Evolutionary conservation across 2,797 vertebrate genomes (phyloP).

Genomic region (Lindbergichthys nudifrons): DNA sequence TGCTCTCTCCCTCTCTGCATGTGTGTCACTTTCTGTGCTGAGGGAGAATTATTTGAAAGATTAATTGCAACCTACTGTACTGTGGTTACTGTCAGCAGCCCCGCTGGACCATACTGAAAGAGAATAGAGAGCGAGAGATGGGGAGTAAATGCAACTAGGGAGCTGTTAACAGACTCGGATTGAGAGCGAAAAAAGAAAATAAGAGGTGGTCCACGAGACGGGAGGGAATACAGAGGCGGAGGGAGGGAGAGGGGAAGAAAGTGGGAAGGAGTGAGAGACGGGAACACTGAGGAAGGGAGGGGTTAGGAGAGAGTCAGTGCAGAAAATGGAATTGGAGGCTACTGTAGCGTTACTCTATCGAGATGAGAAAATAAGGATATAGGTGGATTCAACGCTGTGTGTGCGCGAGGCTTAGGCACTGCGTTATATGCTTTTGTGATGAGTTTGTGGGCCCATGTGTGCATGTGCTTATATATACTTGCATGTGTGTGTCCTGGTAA

Average conservation of each 20-base stretch:
- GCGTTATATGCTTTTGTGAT: slow-evolving; percentile 58
- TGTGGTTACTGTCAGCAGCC: slow-evolving; percentile 71
- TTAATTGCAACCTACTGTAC: slow-evolving; percentile 75
- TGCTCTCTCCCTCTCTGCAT: slow-evolving; percentile 2
- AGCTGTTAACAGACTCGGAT: slow-evolving; percentile 63
- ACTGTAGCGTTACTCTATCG: slow-evolving; percentile 77
- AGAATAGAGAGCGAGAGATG: slow-evolving; percentile 23
- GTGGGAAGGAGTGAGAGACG: slow-evolving; percentile 53
- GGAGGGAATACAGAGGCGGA: slow-evolving; percentile 40
- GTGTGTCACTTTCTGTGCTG: slow-evolving; percentile 40
- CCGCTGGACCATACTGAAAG: slow-evolving; percentile 49
- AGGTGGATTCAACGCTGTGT: slow-evolving; percentile 61
- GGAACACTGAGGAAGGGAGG: slow-evolving; percentile 25
- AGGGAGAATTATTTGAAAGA: slow-evolving; percentile 75
- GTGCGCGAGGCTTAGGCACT: slow-evolving; percentile 50
- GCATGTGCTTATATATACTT: slow-evolving; percentile 22
- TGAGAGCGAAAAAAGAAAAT: slow-evolving; percentile 54
- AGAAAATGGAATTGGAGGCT: slow-evolving; percentile 78
- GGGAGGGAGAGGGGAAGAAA: slow-evolving; percentile 27
- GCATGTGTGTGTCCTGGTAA: slow-evolving; percentile 25
- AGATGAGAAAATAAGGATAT: slow-evolving; percentile 65
- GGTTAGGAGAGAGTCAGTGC: slow-evolving; percentile 48
- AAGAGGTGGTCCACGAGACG: slow-evolving; percentile 35
- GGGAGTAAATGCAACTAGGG: slow-evolving; percentile 56
- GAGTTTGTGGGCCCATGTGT: slow-evolving; percentile 48